Evolutionary conservation across 2,888 invertebrate genomes (phyloP).

Genomic region (Calameuta idolon): DNA sequence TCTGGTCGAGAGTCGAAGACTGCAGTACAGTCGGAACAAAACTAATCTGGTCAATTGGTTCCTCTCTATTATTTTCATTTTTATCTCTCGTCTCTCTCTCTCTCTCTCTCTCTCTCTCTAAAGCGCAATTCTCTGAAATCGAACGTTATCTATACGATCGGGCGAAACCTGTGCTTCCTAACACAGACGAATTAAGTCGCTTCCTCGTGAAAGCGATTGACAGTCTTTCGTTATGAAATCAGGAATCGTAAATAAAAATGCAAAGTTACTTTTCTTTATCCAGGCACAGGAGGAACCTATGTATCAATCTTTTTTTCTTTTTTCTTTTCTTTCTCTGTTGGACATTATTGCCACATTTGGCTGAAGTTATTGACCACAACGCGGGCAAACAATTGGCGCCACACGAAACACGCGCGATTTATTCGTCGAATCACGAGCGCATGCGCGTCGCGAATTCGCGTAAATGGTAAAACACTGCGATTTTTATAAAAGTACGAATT

Average conservation of each 20-base stretch:
- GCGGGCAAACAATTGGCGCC: background rate
- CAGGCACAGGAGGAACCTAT: conserved; percentile 45
- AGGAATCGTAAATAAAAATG: conserved; percentile 38
- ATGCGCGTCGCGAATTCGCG: background rate
- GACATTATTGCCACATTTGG: background rate
- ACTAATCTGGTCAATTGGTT: background rate
- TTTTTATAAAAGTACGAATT: conserved; percentile 10
- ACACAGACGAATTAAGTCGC: conserved; percentile 24
- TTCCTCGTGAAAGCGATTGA: conserved; percentile 34
- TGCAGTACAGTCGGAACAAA: background rate
- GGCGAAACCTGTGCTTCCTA: conserved; percentile 43
- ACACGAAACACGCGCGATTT: background rate
- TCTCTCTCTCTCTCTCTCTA: conserved; percentile 23
- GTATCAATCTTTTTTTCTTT: background rate
- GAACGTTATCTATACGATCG: conserved; percentile 39
- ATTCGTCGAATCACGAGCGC: background rate
- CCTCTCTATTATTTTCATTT: conserved; percentile 24
- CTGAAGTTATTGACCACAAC: background rate
- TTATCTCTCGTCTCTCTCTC: conserved; percentile 22
- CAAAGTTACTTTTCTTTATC: conserved; percentile 27
- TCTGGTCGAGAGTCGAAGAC: background rate
- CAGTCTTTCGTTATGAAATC: conserved; percentile 31
- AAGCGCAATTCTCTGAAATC: conserved; percentile 32
- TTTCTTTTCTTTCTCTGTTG: background rate
- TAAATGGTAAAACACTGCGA: background rate